Conservation (phyloP, 2,888 invertebrate genomes). For the Apotomis betuletana region DNA sequence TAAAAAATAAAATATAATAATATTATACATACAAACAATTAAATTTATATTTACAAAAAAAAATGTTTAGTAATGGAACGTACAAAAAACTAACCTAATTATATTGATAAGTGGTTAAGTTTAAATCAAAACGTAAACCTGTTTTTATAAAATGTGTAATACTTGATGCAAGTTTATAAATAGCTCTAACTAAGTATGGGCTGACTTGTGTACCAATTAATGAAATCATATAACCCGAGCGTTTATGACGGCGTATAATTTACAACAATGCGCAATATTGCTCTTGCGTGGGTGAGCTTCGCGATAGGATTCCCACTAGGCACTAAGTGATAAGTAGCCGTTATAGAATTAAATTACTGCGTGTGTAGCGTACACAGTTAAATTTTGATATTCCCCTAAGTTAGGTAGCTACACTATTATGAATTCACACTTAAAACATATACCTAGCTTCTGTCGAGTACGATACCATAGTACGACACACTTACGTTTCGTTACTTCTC, state of each 20-base stretch:
- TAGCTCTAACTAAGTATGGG: too few species aligned
- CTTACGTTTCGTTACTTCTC: neutral
- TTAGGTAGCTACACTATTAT: neutral
- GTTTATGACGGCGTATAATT: too few species aligned
- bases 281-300: neutral
- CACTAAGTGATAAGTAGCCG: neutral
- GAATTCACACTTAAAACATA: neutral
- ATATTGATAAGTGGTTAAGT: constrained; percentile 21
- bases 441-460: too few species aligned
- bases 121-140: constrained; percentile 1
- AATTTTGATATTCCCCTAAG: too few species aligned
- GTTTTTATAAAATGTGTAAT: neutral
- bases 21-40: neutral
- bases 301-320: neutral
- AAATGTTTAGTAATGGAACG: constrained; percentile 4
- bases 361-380: too few species aligned
- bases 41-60: neutral
- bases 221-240: too few species aligned
- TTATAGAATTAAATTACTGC: too few species aligned
- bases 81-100: neutral
- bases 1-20: neutral
- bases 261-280: neutral
- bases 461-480: too few species aligned
- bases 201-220: too few species aligned
- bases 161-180: neutral